Conservation (phyloP, 2,888 invertebrate genomes). For the Eulithis prunata region DNA sequence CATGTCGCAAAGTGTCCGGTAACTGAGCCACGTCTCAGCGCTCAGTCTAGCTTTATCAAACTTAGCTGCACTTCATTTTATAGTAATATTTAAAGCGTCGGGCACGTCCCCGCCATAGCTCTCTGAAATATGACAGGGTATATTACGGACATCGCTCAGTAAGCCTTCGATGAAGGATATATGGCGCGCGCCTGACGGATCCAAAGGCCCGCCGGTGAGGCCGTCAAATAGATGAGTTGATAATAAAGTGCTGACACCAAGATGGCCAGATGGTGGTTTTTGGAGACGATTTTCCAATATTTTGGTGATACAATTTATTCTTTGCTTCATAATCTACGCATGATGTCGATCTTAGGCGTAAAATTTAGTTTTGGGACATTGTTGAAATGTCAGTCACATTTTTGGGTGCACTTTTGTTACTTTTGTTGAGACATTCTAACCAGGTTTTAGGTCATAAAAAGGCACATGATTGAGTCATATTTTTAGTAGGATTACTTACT, state of each 20-base stretch:
- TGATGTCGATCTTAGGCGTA: no score
- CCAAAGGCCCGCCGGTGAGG: slow-evolving; percentile 39
- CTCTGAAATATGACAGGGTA: slow-evolving; percentile 74
- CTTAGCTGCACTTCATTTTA: slow-evolving; percentile 32
- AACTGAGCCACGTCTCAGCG: slow-evolving; percentile 22
- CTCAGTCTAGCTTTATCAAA: slow-evolving; percentile 36
- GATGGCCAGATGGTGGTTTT: background rate
- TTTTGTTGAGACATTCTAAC: no score
- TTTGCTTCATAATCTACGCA: no score
- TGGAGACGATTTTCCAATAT: background rate
- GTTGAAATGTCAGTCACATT: no score
- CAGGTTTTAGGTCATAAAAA: no score
- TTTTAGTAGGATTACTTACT: no score
- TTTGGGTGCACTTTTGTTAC: no score
- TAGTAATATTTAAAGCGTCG: slow-evolving; percentile 32
- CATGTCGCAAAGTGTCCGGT: slow-evolving; percentile 1
- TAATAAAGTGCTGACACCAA: slow-evolving; percentile 2
- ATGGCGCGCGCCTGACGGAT: slow-evolving; percentile 69
- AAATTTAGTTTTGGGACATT: no score
- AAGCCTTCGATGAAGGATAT: slow-evolving; percentile 72
- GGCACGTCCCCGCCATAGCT: slow-evolving; percentile 74
- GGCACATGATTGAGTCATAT: no score
- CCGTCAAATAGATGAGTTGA: slow-evolving; percentile 1
- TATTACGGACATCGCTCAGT: slow-evolving; percentile 64
- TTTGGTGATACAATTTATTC: background rate